These are phyloP conservation scores for Tachuris rubrigastra DNA, from an alignment of 2,113 vertebrate genomes.

Conservation along the genomic window DNA sequence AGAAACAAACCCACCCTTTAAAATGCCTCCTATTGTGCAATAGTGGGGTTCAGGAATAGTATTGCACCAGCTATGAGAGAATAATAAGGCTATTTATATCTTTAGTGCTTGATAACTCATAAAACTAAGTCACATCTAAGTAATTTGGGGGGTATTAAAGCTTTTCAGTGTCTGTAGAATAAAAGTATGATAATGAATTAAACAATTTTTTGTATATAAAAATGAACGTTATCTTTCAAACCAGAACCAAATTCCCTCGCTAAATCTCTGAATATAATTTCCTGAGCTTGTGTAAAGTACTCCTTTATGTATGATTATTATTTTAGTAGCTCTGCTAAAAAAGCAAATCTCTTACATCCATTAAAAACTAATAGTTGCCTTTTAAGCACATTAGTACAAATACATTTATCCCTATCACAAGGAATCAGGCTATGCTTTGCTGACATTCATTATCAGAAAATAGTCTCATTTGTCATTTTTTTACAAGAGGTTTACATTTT, in stretches of 20 bases:
- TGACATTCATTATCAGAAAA: slow-evolving; percentile 34
- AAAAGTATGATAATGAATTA: slow-evolving; percentile 69
- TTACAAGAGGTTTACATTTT: background rate
- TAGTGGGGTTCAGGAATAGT: slow-evolving; percentile 6
- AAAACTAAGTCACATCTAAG: slow-evolving; percentile 61
- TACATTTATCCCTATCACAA: slow-evolving; percentile 27
- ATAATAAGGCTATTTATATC: slow-evolving; percentile 61
- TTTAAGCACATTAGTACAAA: slow-evolving; percentile 53
- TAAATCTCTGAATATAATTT: slow-evolving; percentile 71
- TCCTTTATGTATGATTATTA: slow-evolving; percentile 58
- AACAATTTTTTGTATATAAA: slow-evolving; percentile 57
- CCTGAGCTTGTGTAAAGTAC: slow-evolving; percentile 46
- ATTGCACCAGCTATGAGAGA: background rate
- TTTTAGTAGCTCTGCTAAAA: slow-evolving; percentile 61
- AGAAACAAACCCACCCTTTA: background rate
- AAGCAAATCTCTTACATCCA: slow-evolving; percentile 57
- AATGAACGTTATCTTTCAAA: slow-evolving; percentile 75
- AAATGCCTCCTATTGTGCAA: slow-evolving; percentile 38
- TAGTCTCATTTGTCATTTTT: background rate
- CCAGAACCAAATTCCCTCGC: slow-evolving; percentile 71
- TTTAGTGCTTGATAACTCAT: slow-evolving; percentile 57
- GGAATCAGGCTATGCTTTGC: slow-evolving; percentile 22
- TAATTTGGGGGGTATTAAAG: slow-evolving; percentile 61
- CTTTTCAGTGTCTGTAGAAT: slow-evolving; percentile 64
- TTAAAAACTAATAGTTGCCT: slow-evolving; percentile 63